Conservation (phyloP, 2,888 invertebrate species). For the Cynaeus angustus region DNA sequence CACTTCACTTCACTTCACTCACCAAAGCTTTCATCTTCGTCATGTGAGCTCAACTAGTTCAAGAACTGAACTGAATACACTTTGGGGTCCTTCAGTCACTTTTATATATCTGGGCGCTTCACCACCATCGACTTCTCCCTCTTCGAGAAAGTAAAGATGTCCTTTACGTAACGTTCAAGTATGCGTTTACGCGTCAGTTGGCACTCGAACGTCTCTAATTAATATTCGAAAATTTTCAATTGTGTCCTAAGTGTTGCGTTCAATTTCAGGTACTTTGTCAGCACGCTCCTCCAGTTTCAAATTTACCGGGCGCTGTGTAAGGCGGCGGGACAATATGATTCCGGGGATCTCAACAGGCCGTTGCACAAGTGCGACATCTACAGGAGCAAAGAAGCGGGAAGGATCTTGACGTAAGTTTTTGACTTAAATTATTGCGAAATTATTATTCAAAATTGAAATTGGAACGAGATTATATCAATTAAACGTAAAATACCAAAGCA, state of each 20-base stretch:
- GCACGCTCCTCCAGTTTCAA: slow-evolving; percentile 94
- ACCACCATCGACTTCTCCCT: slow-evolving; percentile 61
- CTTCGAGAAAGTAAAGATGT: slow-evolving; percentile 67
- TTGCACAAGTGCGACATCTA: slow-evolving; percentile 95
- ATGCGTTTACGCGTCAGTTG: slow-evolving; percentile 59
- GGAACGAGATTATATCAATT: too few relatives aligned
- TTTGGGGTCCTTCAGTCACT: slow-evolving; percentile 73
- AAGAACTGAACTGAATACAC: slow-evolving; percentile 76
- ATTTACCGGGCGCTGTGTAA: slow-evolving; percentile 89
- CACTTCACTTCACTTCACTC: slow-evolving; percentile 59
- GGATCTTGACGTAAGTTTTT: slow-evolving; percentile 83
- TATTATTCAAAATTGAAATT: too few relatives aligned
- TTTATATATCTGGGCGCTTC: slow-evolving; percentile 72
- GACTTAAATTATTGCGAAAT: neutral
- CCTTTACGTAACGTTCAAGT: slow-evolving; percentile 67
- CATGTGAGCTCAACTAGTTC: slow-evolving; percentile 69
- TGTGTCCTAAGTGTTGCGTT: neutral
- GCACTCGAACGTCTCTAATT: slow-evolving; percentile 49
- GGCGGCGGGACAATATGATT: slow-evolving; percentile 87
- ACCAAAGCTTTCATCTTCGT: slow-evolving; percentile 74
- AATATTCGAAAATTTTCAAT: neutral
- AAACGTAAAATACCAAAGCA: too few relatives aligned
- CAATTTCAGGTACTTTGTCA: slow-evolving; percentile 90
- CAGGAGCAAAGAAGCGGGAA: slow-evolving; percentile 89
- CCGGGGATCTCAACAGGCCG: slow-evolving; percentile 79